Base-by-base conservation (phyloP, 2,888 invertebrate genomes). In the Drosophila quinaria region DNA sequence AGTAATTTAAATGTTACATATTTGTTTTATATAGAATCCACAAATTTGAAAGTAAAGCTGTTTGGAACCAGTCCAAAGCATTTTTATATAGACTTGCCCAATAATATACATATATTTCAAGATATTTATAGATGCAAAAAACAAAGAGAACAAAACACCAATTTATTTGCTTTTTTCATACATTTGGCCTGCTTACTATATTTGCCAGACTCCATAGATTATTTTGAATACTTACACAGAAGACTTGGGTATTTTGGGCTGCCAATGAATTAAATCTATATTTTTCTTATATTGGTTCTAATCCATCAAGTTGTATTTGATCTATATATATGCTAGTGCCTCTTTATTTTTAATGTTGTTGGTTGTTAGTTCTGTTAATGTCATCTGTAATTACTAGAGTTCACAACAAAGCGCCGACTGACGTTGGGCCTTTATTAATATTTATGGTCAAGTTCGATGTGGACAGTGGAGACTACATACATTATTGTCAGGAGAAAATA, bases 11-110 rank as follows among this genome's bases (percentile, higher is more conserved):
- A 54, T 35, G 33, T 31, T 19, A 1, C n/a, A 49, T 31, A 49
- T 49, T 37, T 15, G 37, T 19, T 41, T 29, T 19, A 39, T 15
- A 37, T 47, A 15, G 49, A 44, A 54, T 46, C n/a, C 33, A 42
- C 37, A 68, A 70, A 72, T 63, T 31, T 50, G 55, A 66, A 82
- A 82, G 87, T 86, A 86, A 89, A 67, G 64, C 49, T 64, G 70
- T 52, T 84, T 84, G 84, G 90, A 84, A 83, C 70, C 77, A 70
- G 71, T 84, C 90, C 90, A 90, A 84, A 88, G 88, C 67, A 64
- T 47, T 79, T 51, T 31, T 33, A 31, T 41, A 42, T 42, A 50
- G 11, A 50, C 42, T 31, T 31, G 19, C 33, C 3, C 22, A 35
- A 39, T 41, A 37, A 37, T 37, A 37, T 37, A 52, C 17, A 41